Evolutionary conservation across 2,797 vertebrate genomes (phyloP).

Genomic region (Lagorchestes hirsutus): DNA sequence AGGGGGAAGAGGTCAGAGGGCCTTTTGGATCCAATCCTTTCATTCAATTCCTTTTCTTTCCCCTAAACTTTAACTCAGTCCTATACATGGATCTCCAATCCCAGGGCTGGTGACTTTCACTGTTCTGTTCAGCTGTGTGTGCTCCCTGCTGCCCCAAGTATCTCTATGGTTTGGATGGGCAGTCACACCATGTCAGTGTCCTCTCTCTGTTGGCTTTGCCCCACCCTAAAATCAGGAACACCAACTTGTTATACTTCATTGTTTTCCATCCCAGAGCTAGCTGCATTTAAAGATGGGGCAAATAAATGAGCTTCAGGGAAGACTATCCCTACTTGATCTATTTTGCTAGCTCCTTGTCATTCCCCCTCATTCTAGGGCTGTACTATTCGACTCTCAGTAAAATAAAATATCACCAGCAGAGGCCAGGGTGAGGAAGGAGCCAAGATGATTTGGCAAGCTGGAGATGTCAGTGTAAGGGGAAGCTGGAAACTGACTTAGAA

Average conservation of each 20-base stretch:
- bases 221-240: background rate
- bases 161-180: background rate
- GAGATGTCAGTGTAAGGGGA: conserved; percentile 1
- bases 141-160: background rate
- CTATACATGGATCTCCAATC: background rate
- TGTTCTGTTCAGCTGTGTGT: background rate
- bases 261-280: conserved; percentile 27
- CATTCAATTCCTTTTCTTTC: conserved; percentile 1
- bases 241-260: background rate
- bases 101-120: background rate
- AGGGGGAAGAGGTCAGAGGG: conserved; percentile 12
- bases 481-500: conserved; percentile 29
- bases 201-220: background rate
- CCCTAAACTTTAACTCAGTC: background rate
- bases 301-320: conserved; percentile 16
- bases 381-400: background rate
- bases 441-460: background rate
- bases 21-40: background rate
- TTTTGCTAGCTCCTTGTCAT: background rate
- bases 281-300: background rate
- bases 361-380: background rate
- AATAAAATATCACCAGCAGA: background rate
- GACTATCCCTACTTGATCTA: background rate
- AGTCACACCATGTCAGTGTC: background rate
- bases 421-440: background rate